Conservation (phyloP, 2,797 vertebrate species). For the Heliangelus exortis region DNA sequence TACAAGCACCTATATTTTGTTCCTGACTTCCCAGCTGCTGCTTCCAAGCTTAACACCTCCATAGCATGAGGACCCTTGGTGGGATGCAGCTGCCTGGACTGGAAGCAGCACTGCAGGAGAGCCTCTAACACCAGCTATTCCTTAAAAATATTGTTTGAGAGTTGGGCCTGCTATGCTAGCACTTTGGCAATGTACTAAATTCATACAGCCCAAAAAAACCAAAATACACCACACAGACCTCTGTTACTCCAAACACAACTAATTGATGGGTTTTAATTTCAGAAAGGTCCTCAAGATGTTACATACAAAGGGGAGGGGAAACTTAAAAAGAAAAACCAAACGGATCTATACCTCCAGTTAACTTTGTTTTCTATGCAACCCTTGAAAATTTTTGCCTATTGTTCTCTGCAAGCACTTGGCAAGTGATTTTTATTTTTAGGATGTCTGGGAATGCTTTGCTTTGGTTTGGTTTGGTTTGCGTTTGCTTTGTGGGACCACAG, state of each 20-base stretch:
- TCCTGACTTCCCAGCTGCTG: not conserved
- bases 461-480: not conserved
- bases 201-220: not conserved
- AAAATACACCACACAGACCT: not conserved
- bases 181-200: not conserved
- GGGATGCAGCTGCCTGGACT: not conserved
- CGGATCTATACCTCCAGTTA: not conserved
- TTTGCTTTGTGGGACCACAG: not conserved
- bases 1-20: not conserved
- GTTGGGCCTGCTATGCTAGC: not conserved
- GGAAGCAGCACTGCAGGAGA: not conserved
- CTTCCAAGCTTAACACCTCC: not conserved
- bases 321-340: not conserved
- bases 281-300: not conserved
- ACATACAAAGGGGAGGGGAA: accelerated
- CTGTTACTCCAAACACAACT: not conserved
- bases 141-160: not conserved
- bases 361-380: not conserved
- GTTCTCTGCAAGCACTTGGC: constrained; percentile 16
- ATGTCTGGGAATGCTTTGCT: not conserved
- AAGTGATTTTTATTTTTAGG: constrained; percentile 65
- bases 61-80: not conserved
- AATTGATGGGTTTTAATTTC: not conserved
- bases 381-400: constrained; percentile 30
- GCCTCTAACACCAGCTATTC: not conserved